Conservation (phyloP, 2,797 vertebrate genomes). For the Danio jaintianensis region DNA sequence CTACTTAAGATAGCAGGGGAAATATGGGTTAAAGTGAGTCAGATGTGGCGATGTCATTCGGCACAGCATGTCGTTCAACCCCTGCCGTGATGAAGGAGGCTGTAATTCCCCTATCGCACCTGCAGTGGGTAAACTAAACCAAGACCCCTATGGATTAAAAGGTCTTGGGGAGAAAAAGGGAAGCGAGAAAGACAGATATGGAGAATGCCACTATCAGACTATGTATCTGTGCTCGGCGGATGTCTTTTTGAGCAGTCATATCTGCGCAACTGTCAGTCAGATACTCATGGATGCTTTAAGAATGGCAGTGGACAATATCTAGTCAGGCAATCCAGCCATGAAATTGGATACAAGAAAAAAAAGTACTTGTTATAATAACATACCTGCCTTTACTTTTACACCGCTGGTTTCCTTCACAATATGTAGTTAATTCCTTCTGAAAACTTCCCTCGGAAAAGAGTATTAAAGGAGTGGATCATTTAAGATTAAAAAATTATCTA, state of each 20-base stretch:
- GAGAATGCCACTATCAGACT: conserved; percentile 30
- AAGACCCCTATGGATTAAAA: conserved; percentile 67
- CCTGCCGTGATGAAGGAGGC: conserved; percentile 59
- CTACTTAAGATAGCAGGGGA: not conserved
- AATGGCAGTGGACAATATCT: conserved; percentile 58
- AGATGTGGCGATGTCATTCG: conserved; percentile 25
- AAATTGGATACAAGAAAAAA: conserved; percentile 52
- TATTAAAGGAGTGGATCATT: not conserved
- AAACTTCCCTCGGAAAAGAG: not conserved
- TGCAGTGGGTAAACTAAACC: conserved; percentile 71
- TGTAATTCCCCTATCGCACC: conserved; percentile 68
- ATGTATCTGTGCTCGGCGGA: conserved; percentile 40
- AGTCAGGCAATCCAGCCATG: conserved; percentile 51
- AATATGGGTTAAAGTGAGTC: conserved; percentile 6
- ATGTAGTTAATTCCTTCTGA: not conserved
- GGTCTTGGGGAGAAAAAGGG: conserved; percentile 48
- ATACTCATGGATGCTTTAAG: conserved; percentile 44
- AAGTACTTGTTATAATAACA: conserved; percentile 50
- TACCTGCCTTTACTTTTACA: conserved; percentile 32
- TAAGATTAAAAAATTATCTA: not conserved
- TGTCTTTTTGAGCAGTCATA: conserved; percentile 36
- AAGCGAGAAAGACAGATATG: conserved; percentile 14
- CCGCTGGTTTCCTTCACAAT: not conserved
- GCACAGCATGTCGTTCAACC: conserved; percentile 27
- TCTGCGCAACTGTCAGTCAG: conserved; percentile 56